Base-by-base conservation (phyloP, 2,888 invertebrate species). In the Peribatodes rhomboidaria region DNA sequence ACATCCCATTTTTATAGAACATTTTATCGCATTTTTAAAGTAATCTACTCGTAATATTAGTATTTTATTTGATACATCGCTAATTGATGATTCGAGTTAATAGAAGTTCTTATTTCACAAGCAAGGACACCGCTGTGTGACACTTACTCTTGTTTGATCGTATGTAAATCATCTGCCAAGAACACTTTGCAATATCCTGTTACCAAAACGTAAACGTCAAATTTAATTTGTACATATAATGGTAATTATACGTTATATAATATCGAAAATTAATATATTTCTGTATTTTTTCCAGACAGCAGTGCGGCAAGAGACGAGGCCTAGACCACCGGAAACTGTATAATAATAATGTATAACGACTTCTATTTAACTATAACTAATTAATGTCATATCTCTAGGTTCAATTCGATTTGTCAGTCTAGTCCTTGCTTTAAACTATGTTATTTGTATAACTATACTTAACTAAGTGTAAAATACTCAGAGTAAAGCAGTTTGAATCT, bases 231-330 rank as follows among this genome's bases (percentile, higher is more conserved):
- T 20, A 8, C 42, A 10, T 10, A 14, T 37, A n/a, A 6, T n/a
- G 16, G 27, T 27, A 27, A n/a, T 27, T 6, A 27, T 27, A 6
- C n/a, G 27, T 27, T 27, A 27, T 27, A 27, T 27, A 7, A 44
- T 20, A 14, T 47, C 14, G 27, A n/a, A 9, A 9, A 33, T 33
- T n/a, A 53, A 44, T 61, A 31, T 27, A 69, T 69, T 67, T 74
- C 58, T 79, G 50, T 74, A 71, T 69, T 10, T 52, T 18, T 71
- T 60, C 55, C 88, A 89, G 88, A 90, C 77, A 84, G 78, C 81
- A 80, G 82, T 74, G 82, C 84, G 68, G 71, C 82, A 70, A 75
- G 78, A 59, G 88, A 90, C 77, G 92, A 90, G 83, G 90, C 92
- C 87, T 92, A 91, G 83, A 85, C 81, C 62, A 80, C 84, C 71